phyloP scores from a whole-genome alignment of 2,113 vertebrate species.

The Galeopterus variegatus region DNA sequence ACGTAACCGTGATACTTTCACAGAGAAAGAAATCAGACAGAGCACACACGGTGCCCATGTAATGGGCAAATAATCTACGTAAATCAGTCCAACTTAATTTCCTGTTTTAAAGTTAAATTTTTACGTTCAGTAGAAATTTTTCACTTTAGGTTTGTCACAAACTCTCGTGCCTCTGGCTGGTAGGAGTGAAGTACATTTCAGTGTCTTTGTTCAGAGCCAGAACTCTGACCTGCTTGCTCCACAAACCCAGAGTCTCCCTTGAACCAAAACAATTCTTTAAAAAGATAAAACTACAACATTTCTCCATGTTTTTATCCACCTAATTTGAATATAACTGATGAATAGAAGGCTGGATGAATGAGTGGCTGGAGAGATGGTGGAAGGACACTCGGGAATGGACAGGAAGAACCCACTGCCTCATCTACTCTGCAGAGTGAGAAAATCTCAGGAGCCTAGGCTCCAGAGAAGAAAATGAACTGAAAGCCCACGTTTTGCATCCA shows the following conservation, averaged over 20 bases:
- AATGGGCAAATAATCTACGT: background rate
- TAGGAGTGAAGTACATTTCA: background rate
- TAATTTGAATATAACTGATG: background rate
- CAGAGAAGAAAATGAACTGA: background rate
- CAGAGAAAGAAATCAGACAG: background rate
- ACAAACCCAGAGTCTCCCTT: background rate
- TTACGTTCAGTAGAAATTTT: background rate
- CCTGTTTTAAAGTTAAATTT: background rate
- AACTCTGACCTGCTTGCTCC: background rate
- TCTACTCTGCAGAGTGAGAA: background rate
- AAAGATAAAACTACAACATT: background rate
- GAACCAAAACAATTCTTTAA: background rate
- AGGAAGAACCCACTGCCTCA: background rate
- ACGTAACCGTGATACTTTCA: background rate
- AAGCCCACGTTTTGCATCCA: background rate
- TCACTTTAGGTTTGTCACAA: background rate
- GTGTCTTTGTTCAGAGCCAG: background rate
- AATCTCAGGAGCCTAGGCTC: background rate
- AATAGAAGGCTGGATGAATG: background rate
- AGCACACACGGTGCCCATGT: accelerated
- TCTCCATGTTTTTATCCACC: background rate
- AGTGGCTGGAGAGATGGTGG: background rate
- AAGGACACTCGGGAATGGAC: background rate
- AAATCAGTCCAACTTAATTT: background rate
- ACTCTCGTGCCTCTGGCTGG: background rate